Conservation (phyloP, 1,140 invertebrate species). For the Pinna nobilis region DNA sequence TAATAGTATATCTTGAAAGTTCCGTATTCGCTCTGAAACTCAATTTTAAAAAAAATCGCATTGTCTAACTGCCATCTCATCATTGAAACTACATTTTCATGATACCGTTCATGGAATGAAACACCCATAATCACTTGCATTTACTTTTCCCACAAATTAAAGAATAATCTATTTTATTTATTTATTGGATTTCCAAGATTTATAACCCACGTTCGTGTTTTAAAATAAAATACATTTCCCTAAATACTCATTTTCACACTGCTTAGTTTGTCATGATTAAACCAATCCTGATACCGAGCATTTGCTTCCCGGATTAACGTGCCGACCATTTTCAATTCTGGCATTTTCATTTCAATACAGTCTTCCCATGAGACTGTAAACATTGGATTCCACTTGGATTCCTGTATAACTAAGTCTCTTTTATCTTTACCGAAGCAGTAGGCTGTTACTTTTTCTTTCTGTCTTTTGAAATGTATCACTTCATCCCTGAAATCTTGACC, state of each 20-base stretch:
- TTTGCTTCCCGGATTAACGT: slow-evolving; percentile 43
- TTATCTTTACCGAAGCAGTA: slow-evolving; percentile 38
- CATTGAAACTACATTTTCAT: no score
- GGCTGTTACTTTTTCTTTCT: slow-evolving; percentile 39
- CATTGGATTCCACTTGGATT: slow-evolving; percentile 46
- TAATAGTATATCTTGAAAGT: no score
- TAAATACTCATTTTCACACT: not conserved
- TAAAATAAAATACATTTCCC: not conserved
- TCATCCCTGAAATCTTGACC: slow-evolving; percentile 51
- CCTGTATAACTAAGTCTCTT: slow-evolving; percentile 13
- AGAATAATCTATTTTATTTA: not conserved
- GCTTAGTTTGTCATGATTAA: not conserved
- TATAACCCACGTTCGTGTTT: not conserved
- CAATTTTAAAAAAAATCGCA: no score
- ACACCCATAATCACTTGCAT: not conserved
- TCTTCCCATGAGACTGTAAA: slow-evolving; percentile 46
- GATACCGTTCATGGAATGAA: not conserved
- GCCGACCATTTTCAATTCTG: slow-evolving; percentile 48
- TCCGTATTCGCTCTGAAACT: no score
- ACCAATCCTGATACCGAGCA: slow-evolving; percentile 4
- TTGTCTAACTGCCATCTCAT: no score
- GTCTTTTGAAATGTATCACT: slow-evolving; percentile 50
- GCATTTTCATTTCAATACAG: slow-evolving; percentile 52
- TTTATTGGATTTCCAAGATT: not conserved
- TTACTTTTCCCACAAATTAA: not conserved